These are phyloP conservation scores for Otus scops DNA, from an alignment of 2,797 vertebrate genomes.

Conservation along the genomic window DNA sequence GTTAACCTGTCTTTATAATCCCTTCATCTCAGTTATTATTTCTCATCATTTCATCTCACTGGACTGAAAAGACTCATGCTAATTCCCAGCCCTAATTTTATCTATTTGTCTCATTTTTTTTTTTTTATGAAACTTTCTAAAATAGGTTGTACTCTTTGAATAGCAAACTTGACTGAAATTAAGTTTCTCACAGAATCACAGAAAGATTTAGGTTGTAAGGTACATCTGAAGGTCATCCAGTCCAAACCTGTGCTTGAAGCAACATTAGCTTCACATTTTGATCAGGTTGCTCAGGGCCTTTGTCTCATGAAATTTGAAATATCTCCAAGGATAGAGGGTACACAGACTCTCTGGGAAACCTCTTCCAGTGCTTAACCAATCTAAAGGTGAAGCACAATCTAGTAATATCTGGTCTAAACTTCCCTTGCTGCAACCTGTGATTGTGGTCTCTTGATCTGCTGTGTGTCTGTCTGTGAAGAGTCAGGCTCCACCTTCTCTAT, in stretches of 20 bases:
- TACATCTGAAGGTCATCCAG: neutral
- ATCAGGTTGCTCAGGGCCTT: neutral
- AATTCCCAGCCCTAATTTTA: neutral
- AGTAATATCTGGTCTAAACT: neutral
- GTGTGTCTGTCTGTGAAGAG: neutral
- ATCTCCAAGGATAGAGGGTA: neutral
- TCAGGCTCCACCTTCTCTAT: neutral
- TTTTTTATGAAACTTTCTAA: neutral
- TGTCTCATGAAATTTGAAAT: neutral
- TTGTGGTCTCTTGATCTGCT: too few species aligned
- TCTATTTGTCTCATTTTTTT: neutral
- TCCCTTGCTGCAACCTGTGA: neutral
- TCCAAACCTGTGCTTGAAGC: neutral
- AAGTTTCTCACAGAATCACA: neutral
- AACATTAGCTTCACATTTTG: neutral
- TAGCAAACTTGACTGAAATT: neutral
- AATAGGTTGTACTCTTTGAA: neutral
- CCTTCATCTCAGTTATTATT: neutral
- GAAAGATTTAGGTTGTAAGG: neutral
- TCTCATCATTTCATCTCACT: neutral
- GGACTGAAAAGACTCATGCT: neutral
- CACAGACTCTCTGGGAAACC: neutral
- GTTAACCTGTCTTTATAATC: neutral
- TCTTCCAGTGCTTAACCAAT: neutral
- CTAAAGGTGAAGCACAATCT: neutral